phyloP scores from a whole-genome alignment of 2,797 vertebrate genomes.

The Esox lucius region DNA sequence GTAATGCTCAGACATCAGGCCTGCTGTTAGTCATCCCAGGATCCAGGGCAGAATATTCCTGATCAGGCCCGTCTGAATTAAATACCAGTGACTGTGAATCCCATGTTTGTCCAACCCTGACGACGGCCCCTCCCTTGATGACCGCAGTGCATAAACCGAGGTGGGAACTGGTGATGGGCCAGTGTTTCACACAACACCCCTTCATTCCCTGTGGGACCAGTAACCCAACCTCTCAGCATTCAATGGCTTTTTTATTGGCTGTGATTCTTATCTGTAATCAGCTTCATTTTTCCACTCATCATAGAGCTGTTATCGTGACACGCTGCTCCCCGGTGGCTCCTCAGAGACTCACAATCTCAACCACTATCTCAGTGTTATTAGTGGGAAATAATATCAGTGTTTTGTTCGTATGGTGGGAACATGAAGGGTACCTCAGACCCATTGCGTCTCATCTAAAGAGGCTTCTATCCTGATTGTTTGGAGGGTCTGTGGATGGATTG shows the following conservation, averaged over 20 bases:
- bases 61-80: no score
- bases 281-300: slow-evolving; percentile 47
- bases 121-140: no score
- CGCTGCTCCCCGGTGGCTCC: slow-evolving; percentile 29
- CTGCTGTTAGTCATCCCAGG: no score
- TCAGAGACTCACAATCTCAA: slow-evolving; percentile 5
- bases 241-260: slow-evolving; percentile 59
- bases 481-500: not conserved
- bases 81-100: no score
- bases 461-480: not conserved
- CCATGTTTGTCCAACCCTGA: no score
- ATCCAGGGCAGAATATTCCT: no score
- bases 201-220: slow-evolving; percentile 61
- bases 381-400: not conserved
- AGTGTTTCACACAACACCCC: slow-evolving; percentile 40
- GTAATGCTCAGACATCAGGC: no score
- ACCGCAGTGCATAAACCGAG: slow-evolving; percentile 12
- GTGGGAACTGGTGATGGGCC: slow-evolving; percentile 47
- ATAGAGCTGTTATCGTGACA: slow-evolving; percentile 45
- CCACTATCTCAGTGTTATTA: not conserved
- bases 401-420: slow-evolving; percentile 6
- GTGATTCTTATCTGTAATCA: slow-evolving; percentile 66
- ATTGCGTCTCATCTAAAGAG: not conserved
- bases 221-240: slow-evolving; percentile 8
- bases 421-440: not conserved